Conservation (phyloP, 2,888 invertebrate species). For the Polydrusus pterygomalis region DNA sequence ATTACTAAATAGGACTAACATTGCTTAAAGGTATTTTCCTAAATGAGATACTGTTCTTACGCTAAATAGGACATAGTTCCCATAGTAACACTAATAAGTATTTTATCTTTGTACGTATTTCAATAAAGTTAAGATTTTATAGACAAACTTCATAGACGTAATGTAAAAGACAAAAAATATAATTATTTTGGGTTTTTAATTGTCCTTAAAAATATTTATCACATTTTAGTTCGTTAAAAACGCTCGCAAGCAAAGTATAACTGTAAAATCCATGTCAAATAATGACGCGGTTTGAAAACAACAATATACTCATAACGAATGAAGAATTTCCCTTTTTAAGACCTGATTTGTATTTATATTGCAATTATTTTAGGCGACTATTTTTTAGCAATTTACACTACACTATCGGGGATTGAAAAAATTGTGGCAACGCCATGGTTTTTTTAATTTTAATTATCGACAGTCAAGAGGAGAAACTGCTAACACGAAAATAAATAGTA, state of each 20-base stretch:
- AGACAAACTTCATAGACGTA: slow-evolving; percentile 47
- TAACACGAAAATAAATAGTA: too few species aligned
- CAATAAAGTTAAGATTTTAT: slow-evolving; percentile 35
- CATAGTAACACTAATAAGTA: slow-evolving; percentile 28
- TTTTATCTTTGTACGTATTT: slow-evolving; percentile 49
- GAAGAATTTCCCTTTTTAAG: too few species aligned
- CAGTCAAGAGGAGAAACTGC: too few species aligned
- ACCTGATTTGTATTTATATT: too few species aligned
- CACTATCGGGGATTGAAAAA: too few species aligned
- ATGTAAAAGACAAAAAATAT: slow-evolving; percentile 44
- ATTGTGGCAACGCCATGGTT: too few species aligned
- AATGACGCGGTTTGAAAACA: background rate
- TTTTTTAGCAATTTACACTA: too few species aligned
- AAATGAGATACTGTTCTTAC: slow-evolving; percentile 37
- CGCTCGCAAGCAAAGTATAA: slow-evolving; percentile 49
- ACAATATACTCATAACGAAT: too few species aligned
- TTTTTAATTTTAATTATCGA: too few species aligned
- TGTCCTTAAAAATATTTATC: slow-evolving; percentile 62
- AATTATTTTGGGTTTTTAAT: slow-evolving; percentile 10
- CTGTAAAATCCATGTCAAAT: background rate
- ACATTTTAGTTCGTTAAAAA: slow-evolving; percentile 61
- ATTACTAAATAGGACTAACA: slow-evolving; percentile 48
- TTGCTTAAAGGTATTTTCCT: slow-evolving; percentile 41
- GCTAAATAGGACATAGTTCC: slow-evolving; percentile 33
- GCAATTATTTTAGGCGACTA: too few species aligned